Evolutionary conservation across 2,113 vertebrate species (phyloP).

Genomic region (Cairina moschata): DNA sequence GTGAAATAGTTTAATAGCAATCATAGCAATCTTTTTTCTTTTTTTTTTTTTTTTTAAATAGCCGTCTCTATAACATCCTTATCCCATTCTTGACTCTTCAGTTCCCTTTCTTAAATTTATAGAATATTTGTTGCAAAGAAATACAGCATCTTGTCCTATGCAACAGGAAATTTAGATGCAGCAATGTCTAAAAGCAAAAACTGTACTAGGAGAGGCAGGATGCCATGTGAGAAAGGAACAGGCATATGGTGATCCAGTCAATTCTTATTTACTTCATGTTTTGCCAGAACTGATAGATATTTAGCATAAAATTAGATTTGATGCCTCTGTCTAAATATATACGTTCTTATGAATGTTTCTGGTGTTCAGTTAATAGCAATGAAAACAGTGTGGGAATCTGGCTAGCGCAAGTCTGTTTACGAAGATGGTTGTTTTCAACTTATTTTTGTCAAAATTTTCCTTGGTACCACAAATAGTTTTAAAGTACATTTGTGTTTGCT

Average conservation of each 20-base stretch:
- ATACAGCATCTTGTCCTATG: background rate
- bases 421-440: background rate
- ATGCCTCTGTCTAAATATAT: background rate
- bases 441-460: background rate
- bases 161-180: constrained; percentile 18
- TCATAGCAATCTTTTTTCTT: constrained; percentile 3
- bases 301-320: constrained; percentile 47
- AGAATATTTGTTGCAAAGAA: background rate
- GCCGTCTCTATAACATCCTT: background rate
- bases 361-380: background rate
- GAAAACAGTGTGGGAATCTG: background rate
- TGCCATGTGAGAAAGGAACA: background rate
- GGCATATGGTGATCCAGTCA: background rate
- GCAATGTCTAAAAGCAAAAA: background rate
- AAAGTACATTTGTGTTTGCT: background rate
- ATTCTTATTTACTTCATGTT: constrained; percentile 8
- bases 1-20: constrained; percentile 62
- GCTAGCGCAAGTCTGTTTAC: background rate
- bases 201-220: background rate
- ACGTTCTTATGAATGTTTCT: background rate
- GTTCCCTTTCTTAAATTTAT: constrained; percentile 4
- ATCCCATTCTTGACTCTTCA: constrained; percentile 46
- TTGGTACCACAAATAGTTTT: background rate
- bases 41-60: constrained; percentile 9
- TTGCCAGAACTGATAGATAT: constrained; percentile 15